Evolutionary conservation across 2,797 vertebrate genomes (phyloP), one percentile per base, ranked within the genome.

Genomic region (Lacerta bilineata): DNA sequence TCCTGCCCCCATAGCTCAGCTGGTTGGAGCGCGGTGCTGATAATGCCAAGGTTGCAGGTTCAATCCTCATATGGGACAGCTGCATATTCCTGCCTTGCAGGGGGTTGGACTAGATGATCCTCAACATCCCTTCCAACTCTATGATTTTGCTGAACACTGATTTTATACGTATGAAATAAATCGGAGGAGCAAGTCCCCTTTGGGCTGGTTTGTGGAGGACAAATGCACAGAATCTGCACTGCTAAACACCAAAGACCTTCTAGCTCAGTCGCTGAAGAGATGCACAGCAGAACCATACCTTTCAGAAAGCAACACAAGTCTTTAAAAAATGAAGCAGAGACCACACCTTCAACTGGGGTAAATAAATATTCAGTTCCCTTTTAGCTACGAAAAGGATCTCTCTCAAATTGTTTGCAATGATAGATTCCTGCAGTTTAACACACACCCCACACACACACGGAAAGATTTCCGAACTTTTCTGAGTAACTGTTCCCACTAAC

Each of bases 391-490:
- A 69, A 71, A 55, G 8, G 41, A 68, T 50, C 29, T 27, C 17
- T 23, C 36, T 79, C 33, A 69, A 82, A 43, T 5, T 29, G 2
- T 27, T 64, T 68, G 39, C 41, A 86, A 64, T 43, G 23, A 4
- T 36, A 75, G 33, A n/a, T 74, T 74, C 46, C 33, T 59, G 46
- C 11, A 78, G 15, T 79, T 69, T 69, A 46, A 80, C n/a, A 64
- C 27, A 7, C 55, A 10, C 20, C 69, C 68, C 33, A 80, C 43
- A 50, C 46, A 3, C 27, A 13, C 68, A 55, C 7, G 15, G 20
- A 71, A 87, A 87, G 4, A 68, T 80, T 80, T 79, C 46, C 41
- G 2, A 80, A 79, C 25, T 2, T 71, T 79, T 86, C 46, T 59
- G 2, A 29, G 23, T 46, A 87, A 71, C 4, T 33, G 7, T 5